These are phyloP conservation scores for Micromys minutus DNA, from an alignment of 2,113 vertebrate species.

Conservation along the genomic window DNA sequence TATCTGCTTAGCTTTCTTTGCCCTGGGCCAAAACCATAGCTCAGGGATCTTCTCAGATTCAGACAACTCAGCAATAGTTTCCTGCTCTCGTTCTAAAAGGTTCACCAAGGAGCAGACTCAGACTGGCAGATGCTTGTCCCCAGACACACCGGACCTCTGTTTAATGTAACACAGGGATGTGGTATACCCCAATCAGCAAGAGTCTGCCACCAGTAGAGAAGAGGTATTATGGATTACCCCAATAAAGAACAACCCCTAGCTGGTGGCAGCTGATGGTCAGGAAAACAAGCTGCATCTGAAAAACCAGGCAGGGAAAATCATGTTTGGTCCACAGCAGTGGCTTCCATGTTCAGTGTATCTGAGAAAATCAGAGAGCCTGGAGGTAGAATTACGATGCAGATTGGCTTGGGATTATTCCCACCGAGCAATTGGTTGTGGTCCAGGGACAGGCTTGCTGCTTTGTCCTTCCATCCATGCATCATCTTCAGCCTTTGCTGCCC, in stretches of 20 bases:
- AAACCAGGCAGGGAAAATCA: slow-evolving; percentile 69
- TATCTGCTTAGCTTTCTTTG: neutral
- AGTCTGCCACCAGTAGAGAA: neutral
- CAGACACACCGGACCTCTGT: neutral
- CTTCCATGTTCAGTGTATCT: slow-evolving; percentile 74
- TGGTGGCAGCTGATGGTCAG: slow-evolving; percentile 65
- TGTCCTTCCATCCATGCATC: neutral
- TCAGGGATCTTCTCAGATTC: neutral
- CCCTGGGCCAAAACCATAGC: neutral
- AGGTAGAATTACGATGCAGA: slow-evolving; percentile 60
- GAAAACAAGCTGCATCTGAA: slow-evolving; percentile 69
- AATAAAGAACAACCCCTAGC: slow-evolving; percentile 59
- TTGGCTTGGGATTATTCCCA: slow-evolving; percentile 60
- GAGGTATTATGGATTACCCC: neutral
- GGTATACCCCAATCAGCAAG: neutral
- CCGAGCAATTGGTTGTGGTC: slow-evolving; percentile 53
- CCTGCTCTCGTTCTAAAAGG: neutral
- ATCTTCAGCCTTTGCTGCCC: neutral
- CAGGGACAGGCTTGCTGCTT: neutral
- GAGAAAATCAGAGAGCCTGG: slow-evolving; percentile 64
- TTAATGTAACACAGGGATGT: neutral
- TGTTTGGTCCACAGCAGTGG: slow-evolving; percentile 67
- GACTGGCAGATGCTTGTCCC: neutral
- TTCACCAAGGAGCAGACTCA: neutral
- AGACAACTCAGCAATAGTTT: neutral